phyloP scores from a whole-genome alignment of 2,797 vertebrate species.

The Helarctos malayanus region DNA sequence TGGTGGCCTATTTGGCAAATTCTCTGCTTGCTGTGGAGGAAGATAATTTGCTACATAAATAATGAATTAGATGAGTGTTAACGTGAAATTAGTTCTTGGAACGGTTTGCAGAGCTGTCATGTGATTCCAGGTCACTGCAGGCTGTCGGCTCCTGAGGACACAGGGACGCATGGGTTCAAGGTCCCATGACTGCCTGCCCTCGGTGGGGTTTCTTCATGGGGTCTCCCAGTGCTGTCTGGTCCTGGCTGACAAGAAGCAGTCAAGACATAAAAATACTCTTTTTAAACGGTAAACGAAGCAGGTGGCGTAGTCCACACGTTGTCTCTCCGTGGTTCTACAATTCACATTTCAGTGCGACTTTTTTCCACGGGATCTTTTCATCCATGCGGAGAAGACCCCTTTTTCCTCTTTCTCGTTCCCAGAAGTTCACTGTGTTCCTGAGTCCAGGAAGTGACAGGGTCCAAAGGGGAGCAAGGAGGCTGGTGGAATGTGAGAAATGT shows the following conservation, averaged over 20 bases:
- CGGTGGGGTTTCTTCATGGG: constrained; percentile 79
- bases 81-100: constrained; percentile 83
- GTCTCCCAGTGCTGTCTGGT: constrained; percentile 77
- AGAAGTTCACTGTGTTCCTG: not conserved
- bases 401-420: not conserved
- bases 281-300: constrained; percentile 57
- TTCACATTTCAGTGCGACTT: constrained; percentile 67
- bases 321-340: constrained; percentile 58
- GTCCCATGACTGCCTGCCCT: constrained; percentile 77
- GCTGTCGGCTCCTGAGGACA: constrained; percentile 83
- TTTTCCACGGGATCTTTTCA: constrained; percentile 68
- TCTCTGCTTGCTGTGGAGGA: constrained; percentile 79
- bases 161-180: constrained; percentile 81
- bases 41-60: constrained; percentile 87
- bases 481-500: fast-evolving
- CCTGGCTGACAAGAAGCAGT: constrained; percentile 73
- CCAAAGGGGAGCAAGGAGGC: fast-evolving
- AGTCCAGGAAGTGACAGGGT: not conserved
- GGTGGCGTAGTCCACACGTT: not conserved
- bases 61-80: constrained; percentile 86
- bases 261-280: constrained; percentile 79
- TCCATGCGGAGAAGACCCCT: constrained; percentile 21
- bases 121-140: constrained; percentile 83
- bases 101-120: constrained; percentile 80
- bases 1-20: constrained; percentile 80